These are phyloP conservation scores for Caranx melampygus DNA, from an alignment of 2,113 vertebrate genomes.

Conservation along the genomic window DNA sequence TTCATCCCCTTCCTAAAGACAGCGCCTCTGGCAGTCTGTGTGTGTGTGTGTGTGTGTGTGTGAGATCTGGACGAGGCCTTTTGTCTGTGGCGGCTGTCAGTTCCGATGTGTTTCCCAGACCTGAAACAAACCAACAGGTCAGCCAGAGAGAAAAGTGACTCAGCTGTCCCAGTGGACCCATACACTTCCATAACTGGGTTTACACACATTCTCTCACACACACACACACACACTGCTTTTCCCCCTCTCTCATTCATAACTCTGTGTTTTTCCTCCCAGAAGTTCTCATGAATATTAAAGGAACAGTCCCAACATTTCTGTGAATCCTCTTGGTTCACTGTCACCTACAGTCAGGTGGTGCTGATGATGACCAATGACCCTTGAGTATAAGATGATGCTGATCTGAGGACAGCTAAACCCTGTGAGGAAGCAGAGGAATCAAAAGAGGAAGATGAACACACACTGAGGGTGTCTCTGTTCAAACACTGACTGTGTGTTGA, in stretches of 20 bases:
- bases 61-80: conserved; percentile 36
- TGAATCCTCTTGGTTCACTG: neutral
- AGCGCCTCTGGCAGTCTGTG: conserved; percentile 17
- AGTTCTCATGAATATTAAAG: conserved; percentile 30
- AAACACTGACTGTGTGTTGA: no score
- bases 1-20: conserved; percentile 21
- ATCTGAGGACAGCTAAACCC: no score
- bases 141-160: conserved; percentile 66
- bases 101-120: conserved; percentile 72
- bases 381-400: no score
- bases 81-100: conserved; percentile 44
- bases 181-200: conserved; percentile 32
- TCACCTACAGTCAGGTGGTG: neutral
- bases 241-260: conserved; percentile 30
- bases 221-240: conserved; percentile 14
- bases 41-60: conserved; percentile 29
- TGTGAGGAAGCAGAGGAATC: no score
- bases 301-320: neutral
- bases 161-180: conserved; percentile 60
- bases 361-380: no score
- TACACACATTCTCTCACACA: conserved; percentile 11
- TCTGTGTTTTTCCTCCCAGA: neutral
- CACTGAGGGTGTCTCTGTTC: no score
- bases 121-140: conserved; percentile 41
- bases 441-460: no score